A percentile compares a stretch with the other conserved stretches of the same genome.
phyloP scores from a whole-genome alignment of 2,888 invertebrate genomes.

The Caenorhabditis virilis region DNA sequence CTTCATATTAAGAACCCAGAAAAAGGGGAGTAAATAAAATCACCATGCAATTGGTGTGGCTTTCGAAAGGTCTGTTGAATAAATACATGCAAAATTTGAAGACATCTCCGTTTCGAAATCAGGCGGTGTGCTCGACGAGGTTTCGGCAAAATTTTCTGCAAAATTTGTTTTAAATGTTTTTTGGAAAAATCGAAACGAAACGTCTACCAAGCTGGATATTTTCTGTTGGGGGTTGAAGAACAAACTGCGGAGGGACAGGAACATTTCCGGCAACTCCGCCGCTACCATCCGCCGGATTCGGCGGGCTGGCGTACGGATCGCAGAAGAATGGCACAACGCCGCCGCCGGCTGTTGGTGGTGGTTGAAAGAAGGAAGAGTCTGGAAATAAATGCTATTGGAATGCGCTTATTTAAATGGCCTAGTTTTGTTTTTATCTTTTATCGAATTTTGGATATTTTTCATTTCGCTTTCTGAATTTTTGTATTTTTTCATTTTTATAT shows the following conservation, averaged over 20 bases:
- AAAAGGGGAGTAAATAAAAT: too few relatives aligned
- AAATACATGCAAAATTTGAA: constrained; percentile 26
- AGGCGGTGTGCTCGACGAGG: constrained; percentile 25
- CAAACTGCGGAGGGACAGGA: constrained; percentile 16
- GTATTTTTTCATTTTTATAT: too few relatives aligned
- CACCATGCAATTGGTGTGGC: constrained; percentile 34
- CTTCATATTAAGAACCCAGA: too few relatives aligned
- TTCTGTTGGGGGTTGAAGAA: constrained; percentile 2
- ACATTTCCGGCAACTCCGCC: background rate
- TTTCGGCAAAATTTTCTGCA: constrained; percentile 5
- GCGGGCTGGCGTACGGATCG: constrained; percentile 39
- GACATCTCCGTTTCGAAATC: constrained; percentile 25
- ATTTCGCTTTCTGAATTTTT: too few relatives aligned
- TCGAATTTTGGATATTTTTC: too few relatives aligned
- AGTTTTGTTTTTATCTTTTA: background rate
- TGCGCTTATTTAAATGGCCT: background rate
- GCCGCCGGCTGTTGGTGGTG: constrained; percentile 23
- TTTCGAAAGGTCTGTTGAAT: constrained; percentile 28
- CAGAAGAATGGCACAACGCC: constrained; percentile 44
- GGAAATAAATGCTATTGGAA: constrained; percentile 1
- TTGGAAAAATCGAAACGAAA: too few relatives aligned
- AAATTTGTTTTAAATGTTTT: background rate
- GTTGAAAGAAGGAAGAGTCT: constrained; percentile 24
- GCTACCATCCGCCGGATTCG: constrained; percentile 7
- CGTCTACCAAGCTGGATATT: too few relatives aligned